Conservation (phyloP, 1,140 invertebrate genomes). For the Mamestra configurata region DNA sequence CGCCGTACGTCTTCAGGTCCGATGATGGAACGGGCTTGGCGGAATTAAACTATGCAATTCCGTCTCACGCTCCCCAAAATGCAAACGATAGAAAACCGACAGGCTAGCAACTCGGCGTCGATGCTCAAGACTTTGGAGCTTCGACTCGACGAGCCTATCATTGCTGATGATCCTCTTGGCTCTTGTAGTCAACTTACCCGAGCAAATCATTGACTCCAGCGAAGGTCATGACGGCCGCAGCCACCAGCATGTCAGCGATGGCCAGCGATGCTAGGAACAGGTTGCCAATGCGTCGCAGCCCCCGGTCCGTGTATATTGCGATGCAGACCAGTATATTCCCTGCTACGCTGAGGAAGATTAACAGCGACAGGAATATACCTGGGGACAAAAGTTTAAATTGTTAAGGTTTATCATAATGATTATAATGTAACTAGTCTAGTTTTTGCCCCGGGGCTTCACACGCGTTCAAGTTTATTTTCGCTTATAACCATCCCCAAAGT, state of each 20-base stretch:
- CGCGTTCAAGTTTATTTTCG: no score
- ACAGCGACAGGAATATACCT: slow-evolving; percentile 95
- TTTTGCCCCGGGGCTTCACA: no score
- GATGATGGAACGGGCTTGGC: no score
- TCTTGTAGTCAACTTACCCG: slow-evolving; percentile 78
- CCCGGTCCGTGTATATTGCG: slow-evolving; percentile 98
- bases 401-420: background rate
- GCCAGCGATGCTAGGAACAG: slow-evolving; percentile 98
- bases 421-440: background rate
- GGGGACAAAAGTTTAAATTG: slow-evolving; percentile 67
- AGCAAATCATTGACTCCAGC: slow-evolving; percentile 95
- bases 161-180: no score
- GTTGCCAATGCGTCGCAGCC: slow-evolving; percentile 97
- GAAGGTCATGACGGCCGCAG: slow-evolving; percentile 97
- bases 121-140: no score
- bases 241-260: slow-evolving; percentile 98
- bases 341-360: slow-evolving; percentile 97
- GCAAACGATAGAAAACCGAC: no score
- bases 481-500: no score
- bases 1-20: no score
- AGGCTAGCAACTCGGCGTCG: no score
- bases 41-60: no score
- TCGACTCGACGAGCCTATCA: no score
- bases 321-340: slow-evolving; percentile 98
- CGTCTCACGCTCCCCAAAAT: no score